Base-by-base conservation (phyloP, 2,888 invertebrate species). In the Caenorhabditis doughertyi region DNA sequence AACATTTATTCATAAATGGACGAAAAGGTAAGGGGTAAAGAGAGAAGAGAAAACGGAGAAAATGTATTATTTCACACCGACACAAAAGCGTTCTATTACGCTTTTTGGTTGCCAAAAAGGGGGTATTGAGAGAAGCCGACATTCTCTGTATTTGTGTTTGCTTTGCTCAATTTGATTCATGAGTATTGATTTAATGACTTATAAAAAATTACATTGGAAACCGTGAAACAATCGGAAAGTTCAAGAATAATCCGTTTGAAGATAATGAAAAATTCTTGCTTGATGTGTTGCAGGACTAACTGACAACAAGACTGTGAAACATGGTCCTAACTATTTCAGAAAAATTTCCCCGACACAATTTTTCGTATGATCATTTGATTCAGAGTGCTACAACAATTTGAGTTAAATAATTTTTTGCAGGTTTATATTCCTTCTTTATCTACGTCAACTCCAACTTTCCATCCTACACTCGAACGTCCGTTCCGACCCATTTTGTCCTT, bases 21-120 rank as follows among this genome's bases (percentile, higher is more conserved):
- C 49, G 49, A 32, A 27, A 18, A 32, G 21, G 39, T 13, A 39
- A 39, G 13, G 16, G 39, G n/a, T n/a, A n/a, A n/a, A 39, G 39
- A 39, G 32, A 39, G 16, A 39, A 51, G 35, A 32, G 51, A 39
- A 18, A 32, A 25, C 3, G 51, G 18, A n/a, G 18, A 35, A 32
- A 67, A 74, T 74, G 74, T 74, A 74, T 67, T 74, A 74, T 65
- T 74, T 74, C 74, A 74, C 74, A 49, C 72, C 32, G 55, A 18
- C n/a, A 58, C 35, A 58, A 8, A 58, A 42, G 29, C 62, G 18
- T 62, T 60, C 53, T 29, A 27, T 51, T 51, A 51, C 58, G 49
- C 56, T 29, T 35, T 74, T 74, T 74, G 64, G 65, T 51, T 65
- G 65, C 47, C 21, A 35, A 47, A 51, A 23, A 18, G 27, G 44